Base-by-base conservation (phyloP, 2,113 vertebrate species). In the Onychostruthus taczanowskii region DNA sequence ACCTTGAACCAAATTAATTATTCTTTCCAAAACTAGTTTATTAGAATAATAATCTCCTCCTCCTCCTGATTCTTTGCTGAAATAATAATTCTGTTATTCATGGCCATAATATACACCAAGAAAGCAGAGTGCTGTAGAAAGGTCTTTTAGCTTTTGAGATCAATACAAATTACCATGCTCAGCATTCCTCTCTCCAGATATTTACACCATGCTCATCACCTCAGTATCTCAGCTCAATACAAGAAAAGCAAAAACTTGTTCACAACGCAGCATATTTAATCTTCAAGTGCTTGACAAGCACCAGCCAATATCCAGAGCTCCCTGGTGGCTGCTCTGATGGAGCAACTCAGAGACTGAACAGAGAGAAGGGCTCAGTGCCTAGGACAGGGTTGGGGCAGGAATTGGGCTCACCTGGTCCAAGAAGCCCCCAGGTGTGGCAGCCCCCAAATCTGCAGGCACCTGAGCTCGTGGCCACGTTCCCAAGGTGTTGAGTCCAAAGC, bases 161-260 rank as follows among this genome's bases (percentile, higher is more conserved):
- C 95, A 87, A 90, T 95, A 95, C 41, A 47, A 87, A 95, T 86
- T 77, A 90, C 67, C 30, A 61, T 55, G 62, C 86, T 84, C 93
- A 90, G 64, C 73, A 33, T 41, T 92, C 63, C 56, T 61, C 89
- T 91, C 83, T 90, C 76, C 43, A 70, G 79, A 22, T 68, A 90
- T 56, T 96, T 94, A 89, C 41, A 95, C 79, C 80, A 18, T 3
- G 11, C 83, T 89, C 86, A 84, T 89, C 94, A 87, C 64, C 86
- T 90, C 11, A 2, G 35, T 23, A 78, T 33, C 85, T 69, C 59
- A 75, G 76, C 75, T 92, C 90, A 82, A 59, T n/a, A 81, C 13
- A 61, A 89, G 92, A 75, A 92, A 56, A 96, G 75, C 56, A 90
- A 62, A 77, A 92, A 49, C 88, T 81, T 90, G 55, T 86, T 88